phyloP scores from a whole-genome alignment of 2,113 vertebrate genomes.

The Rana temporaria region DNA sequence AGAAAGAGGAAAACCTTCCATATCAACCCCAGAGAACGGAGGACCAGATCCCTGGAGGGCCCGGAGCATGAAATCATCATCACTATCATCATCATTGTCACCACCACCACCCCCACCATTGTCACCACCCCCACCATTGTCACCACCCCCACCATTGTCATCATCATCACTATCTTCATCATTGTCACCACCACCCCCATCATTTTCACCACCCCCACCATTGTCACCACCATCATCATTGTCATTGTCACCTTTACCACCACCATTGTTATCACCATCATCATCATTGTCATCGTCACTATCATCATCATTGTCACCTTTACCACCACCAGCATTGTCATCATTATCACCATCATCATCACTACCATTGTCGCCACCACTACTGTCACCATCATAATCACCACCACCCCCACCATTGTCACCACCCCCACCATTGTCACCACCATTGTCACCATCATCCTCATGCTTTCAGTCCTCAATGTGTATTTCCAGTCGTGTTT shows the following conservation, averaged over 20 bases:
- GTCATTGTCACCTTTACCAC: too few relatives aligned
- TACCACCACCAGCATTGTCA: not conserved
- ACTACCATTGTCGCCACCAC: not conserved
- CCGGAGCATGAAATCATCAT: too few relatives aligned
- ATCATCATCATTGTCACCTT: conserved; percentile 1
- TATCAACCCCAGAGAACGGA: too few relatives aligned
- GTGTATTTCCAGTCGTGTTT: too few relatives aligned
- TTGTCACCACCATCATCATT: not conserved
- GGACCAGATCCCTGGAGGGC: too few relatives aligned
- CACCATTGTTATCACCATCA: too few relatives aligned
- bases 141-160: not conserved
- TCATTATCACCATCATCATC: not conserved
- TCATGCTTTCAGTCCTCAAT: too few relatives aligned
- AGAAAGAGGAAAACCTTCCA: too few relatives aligned
- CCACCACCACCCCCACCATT: not conserved
- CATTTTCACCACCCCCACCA: not conserved
- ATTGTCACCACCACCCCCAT: too few relatives aligned
- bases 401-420: not conserved
- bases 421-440: not conserved
- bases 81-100: not conserved
- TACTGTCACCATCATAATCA: not conserved
- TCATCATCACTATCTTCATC: not conserved
- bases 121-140: not conserved
- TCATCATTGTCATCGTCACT: not conserved
- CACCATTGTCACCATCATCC: not conserved